Evolutionary conservation across 2,113 vertebrate genomes (phyloP).

Genomic region (Protomyctophum bolini): DNA sequence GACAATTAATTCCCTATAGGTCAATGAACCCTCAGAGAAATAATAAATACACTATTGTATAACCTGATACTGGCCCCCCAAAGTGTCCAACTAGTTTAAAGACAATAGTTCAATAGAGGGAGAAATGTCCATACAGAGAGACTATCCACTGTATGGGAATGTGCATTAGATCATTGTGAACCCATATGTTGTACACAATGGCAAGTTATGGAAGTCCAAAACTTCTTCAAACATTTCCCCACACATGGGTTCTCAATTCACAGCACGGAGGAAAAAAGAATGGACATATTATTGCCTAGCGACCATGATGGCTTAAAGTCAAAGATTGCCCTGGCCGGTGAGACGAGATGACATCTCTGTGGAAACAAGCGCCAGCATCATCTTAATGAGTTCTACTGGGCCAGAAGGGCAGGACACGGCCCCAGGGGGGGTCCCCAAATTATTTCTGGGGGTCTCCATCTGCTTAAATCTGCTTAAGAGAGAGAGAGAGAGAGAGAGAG

Average conservation of each 20-base stretch:
- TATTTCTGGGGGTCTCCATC: too few species aligned
- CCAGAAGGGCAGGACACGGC: slow-evolving; percentile 56
- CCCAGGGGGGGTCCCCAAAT: slow-evolving; percentile 40
- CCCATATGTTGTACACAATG: slow-evolving; percentile 18
- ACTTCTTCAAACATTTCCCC: slow-evolving; percentile 54
- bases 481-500: background rate
- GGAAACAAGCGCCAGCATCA: slow-evolving; percentile 85
- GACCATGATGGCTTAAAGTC: slow-evolving; percentile 70
- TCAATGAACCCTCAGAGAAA: too few species aligned
- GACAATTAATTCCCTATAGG: too few species aligned
- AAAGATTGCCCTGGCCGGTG: slow-evolving; percentile 73
- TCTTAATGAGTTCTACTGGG: slow-evolving; percentile 83
- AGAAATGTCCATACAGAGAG: too few species aligned
- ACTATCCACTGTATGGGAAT: too few species aligned
- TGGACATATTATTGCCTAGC: slow-evolving; percentile 46
- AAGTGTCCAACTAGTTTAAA: too few species aligned
- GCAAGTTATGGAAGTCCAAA: slow-evolving; percentile 30
- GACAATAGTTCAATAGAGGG: too few species aligned
- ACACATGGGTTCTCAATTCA: slow-evolving; percentile 55
- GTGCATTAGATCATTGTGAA: slow-evolving; percentile 10
- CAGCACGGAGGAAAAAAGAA: slow-evolving; percentile 56
- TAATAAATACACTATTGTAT: too few species aligned
- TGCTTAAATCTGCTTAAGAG: too few species aligned
- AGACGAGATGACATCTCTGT: slow-evolving; percentile 76
- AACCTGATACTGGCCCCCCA: too few species aligned